Conservation (phyloP, 2,113 vertebrate species). For the Labeo rohita region DNA sequence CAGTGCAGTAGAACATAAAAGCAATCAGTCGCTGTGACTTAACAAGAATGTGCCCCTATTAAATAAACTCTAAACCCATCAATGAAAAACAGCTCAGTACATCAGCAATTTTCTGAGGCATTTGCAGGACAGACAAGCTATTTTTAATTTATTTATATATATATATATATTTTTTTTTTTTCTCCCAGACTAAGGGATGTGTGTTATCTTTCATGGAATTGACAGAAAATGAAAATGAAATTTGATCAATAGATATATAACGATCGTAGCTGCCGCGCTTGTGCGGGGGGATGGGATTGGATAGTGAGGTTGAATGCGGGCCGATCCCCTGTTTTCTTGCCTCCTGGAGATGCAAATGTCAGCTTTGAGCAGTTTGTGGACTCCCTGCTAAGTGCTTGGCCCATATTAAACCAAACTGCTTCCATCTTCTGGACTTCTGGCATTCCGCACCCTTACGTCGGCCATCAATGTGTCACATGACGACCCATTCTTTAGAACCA, state of each 20-base stretch:
- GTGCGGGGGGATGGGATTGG: conserved; percentile 58
- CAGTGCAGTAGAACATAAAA: conserved; percentile 78
- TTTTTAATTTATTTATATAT: not conserved
- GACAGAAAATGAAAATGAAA: conserved; percentile 71
- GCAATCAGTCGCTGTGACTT: conserved; percentile 79
- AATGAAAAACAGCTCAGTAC: conserved; percentile 66
- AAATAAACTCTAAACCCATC: conserved; percentile 72
- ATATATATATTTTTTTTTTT: not conserved
- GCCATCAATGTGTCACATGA: conserved; percentile 78
- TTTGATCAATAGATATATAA: conserved; percentile 69
- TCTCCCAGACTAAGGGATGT: conserved; percentile 57
- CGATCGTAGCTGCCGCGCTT: no score
- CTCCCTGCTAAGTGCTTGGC: conserved; percentile 83
- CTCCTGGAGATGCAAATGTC: conserved; percentile 84
- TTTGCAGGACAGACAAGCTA: conserved; percentile 41
- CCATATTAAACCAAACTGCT: conserved; percentile 75
- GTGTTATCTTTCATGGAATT: conserved; percentile 63
- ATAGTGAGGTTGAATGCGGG: conserved; percentile 65
- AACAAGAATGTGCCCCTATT: conserved; percentile 78
- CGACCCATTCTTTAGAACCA: conserved; percentile 69
- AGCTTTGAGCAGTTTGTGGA: conserved; percentile 82
- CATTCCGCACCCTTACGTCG: conserved; percentile 64
- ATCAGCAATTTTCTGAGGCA: conserved; percentile 72
- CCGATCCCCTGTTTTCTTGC: conserved; percentile 74
- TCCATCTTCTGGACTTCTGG: conserved; percentile 83